phyloP scores from a whole-genome alignment of 1,140 invertebrate genomes.

The Penaeus vannamei region DNA sequence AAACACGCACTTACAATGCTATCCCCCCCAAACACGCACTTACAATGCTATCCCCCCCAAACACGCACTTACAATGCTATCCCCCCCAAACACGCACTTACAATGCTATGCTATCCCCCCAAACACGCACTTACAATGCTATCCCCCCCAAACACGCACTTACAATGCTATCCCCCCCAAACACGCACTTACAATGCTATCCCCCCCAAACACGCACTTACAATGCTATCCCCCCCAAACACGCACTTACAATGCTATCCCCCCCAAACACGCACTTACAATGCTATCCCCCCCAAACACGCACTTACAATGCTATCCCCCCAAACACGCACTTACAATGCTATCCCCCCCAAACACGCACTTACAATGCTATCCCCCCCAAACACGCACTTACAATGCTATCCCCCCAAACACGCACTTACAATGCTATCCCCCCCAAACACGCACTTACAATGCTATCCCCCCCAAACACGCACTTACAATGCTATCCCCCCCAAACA shows the following conservation, averaged over 20 bases:
- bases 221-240: not conserved
- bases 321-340: too few relatives aligned
- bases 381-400: too few relatives aligned
- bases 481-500: not conserved
- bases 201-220: too few relatives aligned
- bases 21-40: too few relatives aligned
- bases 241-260: not conserved
- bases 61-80: not conserved
- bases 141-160: too few relatives aligned
- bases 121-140: not conserved
- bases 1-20: not conserved
- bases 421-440: not conserved
- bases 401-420: not conserved
- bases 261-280: too few relatives aligned
- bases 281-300: not conserved
- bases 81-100: too few relatives aligned
- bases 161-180: too few relatives aligned
- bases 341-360: not conserved
- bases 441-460: too few relatives aligned
- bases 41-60: too few relatives aligned
- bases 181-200: not conserved
- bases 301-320: not conserved
- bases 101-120: too few relatives aligned
- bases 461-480: not conserved
- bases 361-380: not conserved